Evolutionary conservation across 1,140 invertebrate genomes (phyloP).

Genomic region (Neodiprion pinetum): DNA sequence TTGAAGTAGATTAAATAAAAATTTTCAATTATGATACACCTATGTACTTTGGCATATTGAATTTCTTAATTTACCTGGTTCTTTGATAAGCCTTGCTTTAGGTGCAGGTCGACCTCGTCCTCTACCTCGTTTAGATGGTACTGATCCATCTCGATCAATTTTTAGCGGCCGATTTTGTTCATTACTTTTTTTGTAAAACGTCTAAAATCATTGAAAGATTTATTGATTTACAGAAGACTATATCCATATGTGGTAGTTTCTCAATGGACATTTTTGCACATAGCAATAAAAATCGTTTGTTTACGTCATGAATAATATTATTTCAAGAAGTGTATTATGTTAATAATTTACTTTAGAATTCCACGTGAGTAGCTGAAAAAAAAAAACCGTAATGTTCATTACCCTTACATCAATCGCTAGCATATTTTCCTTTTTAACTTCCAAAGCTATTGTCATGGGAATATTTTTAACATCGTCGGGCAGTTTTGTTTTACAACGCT

Average conservation of each 20-base stretch:
- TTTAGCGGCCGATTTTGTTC: conserved; percentile 36
- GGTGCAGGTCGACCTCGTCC: conserved; percentile 23
- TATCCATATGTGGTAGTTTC: not conserved
- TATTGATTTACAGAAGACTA: not conserved
- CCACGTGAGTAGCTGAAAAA: not conserved
- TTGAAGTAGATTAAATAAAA: not conserved
- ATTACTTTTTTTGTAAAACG: conserved; percentile 47
- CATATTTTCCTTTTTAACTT: conserved; percentile 45
- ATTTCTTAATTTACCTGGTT: conserved; percentile 40
- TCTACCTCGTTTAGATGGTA: conserved; percentile 30
- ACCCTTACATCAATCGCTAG: conserved; percentile 51
- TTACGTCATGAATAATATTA: too few species aligned
- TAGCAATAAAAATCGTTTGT: not conserved
- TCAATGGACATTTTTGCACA: not conserved
- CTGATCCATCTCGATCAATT: conserved; percentile 37
- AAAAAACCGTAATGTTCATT: conserved; percentile 9
- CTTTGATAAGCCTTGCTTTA: conserved; percentile 43
- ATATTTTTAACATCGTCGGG: conserved; percentile 63
- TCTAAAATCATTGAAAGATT: conserved; percentile 33
- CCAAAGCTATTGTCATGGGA: conserved; percentile 35
- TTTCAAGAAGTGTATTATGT: too few species aligned
- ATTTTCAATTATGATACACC: not conserved
- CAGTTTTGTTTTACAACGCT: conserved; percentile 67
- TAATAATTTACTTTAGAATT: not conserved
- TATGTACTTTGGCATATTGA: not conserved